Percentiles rank a stretch among this genome's conserved stretches.
These are phyloP conservation scores for Sternotherus odoratus DNA, from an alignment of 2,797 vertebrate genomes.

Conservation along the genomic window DNA sequence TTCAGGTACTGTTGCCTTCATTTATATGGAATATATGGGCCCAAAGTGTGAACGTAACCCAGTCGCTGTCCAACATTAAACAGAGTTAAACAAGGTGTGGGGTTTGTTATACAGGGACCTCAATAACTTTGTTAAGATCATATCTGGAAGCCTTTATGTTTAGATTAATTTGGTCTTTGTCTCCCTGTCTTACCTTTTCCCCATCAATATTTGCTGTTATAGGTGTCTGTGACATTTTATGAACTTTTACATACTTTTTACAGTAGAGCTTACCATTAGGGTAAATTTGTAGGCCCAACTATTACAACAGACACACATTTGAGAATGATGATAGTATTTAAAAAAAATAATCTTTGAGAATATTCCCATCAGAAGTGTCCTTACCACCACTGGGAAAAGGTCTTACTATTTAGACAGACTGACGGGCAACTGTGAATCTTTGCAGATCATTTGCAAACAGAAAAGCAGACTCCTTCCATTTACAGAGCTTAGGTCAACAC, in stretches of 20 bases:
- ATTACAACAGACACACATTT: background rate
- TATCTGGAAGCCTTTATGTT: background rate
- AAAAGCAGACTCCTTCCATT: background rate
- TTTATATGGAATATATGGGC: background rate
- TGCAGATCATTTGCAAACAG: slow-evolving; percentile 15
- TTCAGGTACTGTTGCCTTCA: background rate
- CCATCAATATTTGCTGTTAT: background rate
- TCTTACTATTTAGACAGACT: slow-evolving; percentile 27
- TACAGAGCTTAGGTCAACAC: background rate
- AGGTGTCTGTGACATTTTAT: background rate
- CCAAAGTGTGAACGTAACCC: background rate
- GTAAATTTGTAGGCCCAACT: background rate
- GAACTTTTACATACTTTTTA: background rate
- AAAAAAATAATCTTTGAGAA: slow-evolving; percentile 1
- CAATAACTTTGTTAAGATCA: background rate
- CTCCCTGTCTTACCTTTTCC: background rate
- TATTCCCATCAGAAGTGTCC: background rate
- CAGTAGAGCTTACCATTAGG: background rate
- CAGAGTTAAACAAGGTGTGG: background rate
- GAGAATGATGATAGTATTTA: background rate
- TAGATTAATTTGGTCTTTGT: background rate
- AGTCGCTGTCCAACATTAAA: background rate
- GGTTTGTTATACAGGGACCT: no score
- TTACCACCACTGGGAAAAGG: background rate
- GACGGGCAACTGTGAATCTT: slow-evolving; percentile 23